These are phyloP conservation scores for Okapia johnstoni DNA, from an alignment of 2,113 vertebrate species.

Conservation along the genomic window DNA sequence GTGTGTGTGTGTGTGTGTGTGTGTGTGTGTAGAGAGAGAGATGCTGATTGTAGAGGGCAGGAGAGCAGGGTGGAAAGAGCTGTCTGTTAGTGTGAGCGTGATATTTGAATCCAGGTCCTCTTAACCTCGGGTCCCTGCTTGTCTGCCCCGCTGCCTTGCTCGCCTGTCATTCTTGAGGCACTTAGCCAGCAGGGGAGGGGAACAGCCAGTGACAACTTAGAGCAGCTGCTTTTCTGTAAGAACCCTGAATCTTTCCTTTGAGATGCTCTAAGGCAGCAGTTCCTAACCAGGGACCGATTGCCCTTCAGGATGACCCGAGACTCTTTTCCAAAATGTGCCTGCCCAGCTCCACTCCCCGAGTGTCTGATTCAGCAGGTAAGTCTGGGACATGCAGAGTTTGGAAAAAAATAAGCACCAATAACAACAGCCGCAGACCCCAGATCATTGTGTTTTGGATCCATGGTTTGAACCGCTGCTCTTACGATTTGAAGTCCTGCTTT, in stretches of 20 bases:
- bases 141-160: background rate
- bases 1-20: too few relatives aligned
- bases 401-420: background rate
- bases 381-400: background rate
- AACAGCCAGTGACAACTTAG: background rate
- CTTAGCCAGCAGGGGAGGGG: background rate
- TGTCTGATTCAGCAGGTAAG: background rate
- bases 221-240: background rate
- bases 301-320: background rate
- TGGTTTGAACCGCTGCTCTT: background rate
- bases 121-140: background rate
- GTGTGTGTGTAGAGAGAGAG: too few relatives aligned
- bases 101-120: background rate
- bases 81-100: accelerated
- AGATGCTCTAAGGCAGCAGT: background rate
- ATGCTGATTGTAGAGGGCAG: background rate
- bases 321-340: background rate
- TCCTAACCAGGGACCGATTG: background rate
- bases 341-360: background rate
- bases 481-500: background rate
- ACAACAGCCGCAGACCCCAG: background rate
- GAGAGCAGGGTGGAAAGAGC: background rate
- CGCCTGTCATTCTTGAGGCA: background rate
- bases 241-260: background rate
- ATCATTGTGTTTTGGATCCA: background rate